These are phyloP conservation scores for Epicauta chinensis DNA, from an alignment of 1,140 invertebrate genomes.

Conservation along the genomic window DNA sequence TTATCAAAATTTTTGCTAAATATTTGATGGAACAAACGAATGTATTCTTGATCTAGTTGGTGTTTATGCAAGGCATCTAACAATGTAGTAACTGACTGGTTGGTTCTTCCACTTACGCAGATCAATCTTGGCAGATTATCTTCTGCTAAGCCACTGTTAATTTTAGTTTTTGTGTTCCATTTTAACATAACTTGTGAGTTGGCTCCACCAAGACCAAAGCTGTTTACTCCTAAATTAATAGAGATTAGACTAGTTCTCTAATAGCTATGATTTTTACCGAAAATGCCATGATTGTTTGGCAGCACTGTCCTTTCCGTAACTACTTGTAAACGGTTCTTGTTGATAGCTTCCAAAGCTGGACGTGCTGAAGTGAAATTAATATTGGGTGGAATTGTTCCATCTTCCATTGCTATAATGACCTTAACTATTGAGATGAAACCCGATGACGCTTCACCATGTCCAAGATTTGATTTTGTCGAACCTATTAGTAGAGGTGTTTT, in stretches of 20 bases:
- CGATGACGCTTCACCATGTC: conserved; percentile 86
- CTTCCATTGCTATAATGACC: conserved; percentile 69
- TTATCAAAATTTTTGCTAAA: too few species aligned
- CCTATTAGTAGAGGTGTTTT: conserved; percentile 71
- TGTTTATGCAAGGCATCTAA: conserved; percentile 60
- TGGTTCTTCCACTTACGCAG: conserved; percentile 55
- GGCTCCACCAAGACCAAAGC: conserved; percentile 60
- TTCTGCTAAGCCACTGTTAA: conserved; percentile 37
- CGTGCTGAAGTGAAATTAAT: conserved; percentile 69
- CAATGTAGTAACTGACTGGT: conserved; percentile 61
- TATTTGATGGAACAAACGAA: conserved; percentile 54
- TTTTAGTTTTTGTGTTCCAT: conserved; percentile 48
- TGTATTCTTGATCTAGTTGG: conserved; percentile 55
- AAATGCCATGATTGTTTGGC: conserved; percentile 51
- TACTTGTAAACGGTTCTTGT: conserved; percentile 62
- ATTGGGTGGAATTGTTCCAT: conserved; percentile 69
- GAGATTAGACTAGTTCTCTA: too few species aligned
- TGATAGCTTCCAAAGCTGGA: conserved; percentile 63
- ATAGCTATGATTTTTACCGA: too few species aligned
- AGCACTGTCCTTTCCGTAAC: conserved; percentile 58
- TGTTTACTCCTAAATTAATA: too few species aligned
- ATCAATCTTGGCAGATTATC: conserved; percentile 57
- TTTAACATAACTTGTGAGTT: conserved; percentile 63
- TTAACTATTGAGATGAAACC: conserved; percentile 81
- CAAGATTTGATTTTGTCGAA: conserved; percentile 89